Base-by-base conservation (phyloP, 2,113 vertebrate genomes). In the Corapipo altera region DNA sequence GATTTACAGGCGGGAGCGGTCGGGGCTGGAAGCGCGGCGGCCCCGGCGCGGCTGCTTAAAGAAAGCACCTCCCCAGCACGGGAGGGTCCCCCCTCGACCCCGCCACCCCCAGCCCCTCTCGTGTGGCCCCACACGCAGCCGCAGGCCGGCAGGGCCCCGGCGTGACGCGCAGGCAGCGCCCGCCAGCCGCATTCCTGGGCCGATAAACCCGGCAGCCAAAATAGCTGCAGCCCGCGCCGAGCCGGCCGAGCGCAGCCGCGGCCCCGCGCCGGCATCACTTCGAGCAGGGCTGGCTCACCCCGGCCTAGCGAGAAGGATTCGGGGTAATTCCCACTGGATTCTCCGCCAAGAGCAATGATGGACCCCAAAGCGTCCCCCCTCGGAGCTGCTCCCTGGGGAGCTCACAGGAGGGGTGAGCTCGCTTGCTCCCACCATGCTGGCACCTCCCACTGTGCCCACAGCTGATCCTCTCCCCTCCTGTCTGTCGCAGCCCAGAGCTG, bases 191-290 rank as follows among this genome's bases (percentile, higher is more conserved):
- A 97, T 97, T 96, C 97, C 96, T 94, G 84, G 66, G 74, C 91
- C 32, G 95, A 95, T 93, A 95, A 93, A 90, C 33, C 57, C 90
- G 9, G 57, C 94, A 94, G 94, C 94, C 95, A 93, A 96, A 96
- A 92, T 81, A 94, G 70, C 81, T 72, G 33, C 84, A 77, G 84
- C 49, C 89, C 32, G 90, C 20, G 41, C 46, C 5, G 12, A 52
- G 83, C 49, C 39, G 87, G 80, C 76, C 30, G 64, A 88, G 75
- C 37, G 1, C 72, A n/a, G 93, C 89, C n/a, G 41, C 26, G 24
- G 58, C 35, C 58, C 35, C 16, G 35, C 11, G 84, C 49, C 95
- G 91, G 91, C 81, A 87, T 30, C 66, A 35, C 67, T 71, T 64
- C 78, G 37, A 93, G 67, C 39, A 6, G 4, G 43, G 43, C 43